A percentile compares a stretch with the other conserved stretches of the same genome.
These are phyloP conservation scores for Sinodicranocentrus sp. DNA, from an alignment of 2,888 invertebrate species.

Conservation along the genomic window DNA sequence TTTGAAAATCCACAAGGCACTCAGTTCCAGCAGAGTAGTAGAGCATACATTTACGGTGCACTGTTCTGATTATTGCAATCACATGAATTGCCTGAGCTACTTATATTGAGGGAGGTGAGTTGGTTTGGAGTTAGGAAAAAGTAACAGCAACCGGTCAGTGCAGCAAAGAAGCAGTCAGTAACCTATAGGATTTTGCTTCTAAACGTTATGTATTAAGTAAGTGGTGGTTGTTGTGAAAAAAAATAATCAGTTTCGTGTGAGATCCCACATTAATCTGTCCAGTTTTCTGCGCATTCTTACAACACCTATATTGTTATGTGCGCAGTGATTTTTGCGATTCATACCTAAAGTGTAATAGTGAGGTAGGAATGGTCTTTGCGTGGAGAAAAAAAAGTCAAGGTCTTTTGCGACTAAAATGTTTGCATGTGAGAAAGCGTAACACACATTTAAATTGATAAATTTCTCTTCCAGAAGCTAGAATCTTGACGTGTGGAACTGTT, in stretches of 20 bases:
- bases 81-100: background rate
- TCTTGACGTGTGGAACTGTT: too few relatives aligned
- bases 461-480: too few relatives aligned
- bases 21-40: conserved; percentile 28
- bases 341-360: too few relatives aligned
- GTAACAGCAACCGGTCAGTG: conserved; percentile 51
- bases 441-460: too few relatives aligned
- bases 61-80: conserved; percentile 11
- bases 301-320: too few relatives aligned
- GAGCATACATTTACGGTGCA: background rate
- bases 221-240: conserved; percentile 14
- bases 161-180: conserved; percentile 46
- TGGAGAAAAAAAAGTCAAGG: conserved; percentile 36
- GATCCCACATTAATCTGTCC: conserved; percentile 19
- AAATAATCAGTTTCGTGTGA: conserved; percentile 30
- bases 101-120: background rate
- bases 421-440: too few relatives aligned
- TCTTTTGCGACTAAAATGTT: too few relatives aligned
- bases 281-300: background rate
- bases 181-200: conserved; percentile 28
- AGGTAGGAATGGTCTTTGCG: too few relatives aligned
- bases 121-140: background rate
- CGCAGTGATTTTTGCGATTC: too few relatives aligned
- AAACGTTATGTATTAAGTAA: background rate
- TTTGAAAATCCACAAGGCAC: conserved; percentile 33